Base-by-base conservation (phyloP, 1,140 invertebrate genomes). In the Helicorthomorpha holstii region DNA sequence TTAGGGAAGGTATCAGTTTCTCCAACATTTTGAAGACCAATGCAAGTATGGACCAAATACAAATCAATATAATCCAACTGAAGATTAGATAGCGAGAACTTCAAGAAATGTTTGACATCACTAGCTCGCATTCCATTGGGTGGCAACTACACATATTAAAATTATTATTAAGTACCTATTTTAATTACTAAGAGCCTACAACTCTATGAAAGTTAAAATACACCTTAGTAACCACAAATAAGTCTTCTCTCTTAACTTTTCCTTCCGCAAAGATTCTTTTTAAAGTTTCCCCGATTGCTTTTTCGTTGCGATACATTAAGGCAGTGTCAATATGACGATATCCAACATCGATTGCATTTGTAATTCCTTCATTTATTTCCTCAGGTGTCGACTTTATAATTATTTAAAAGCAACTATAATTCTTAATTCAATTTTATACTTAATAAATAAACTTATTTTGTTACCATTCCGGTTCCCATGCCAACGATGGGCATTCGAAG, bases 281-380 rank as follows among this genome's bases (percentile, higher is more conserved):
- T 10, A 53, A 16, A 23, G 48, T 47, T 50, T 53, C 51, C 1
- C 51, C 51, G 45, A 53, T 51, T 25, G 23, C 51, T 10, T 52
- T 48, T 21, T 53, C 46, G 63, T 89, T 91, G 54, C 78, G 74
- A 61, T 89, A 89, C 63, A 81, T 78, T 55, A 79, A 79, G 27
- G 84, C 84, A 16, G 82, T 84, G 62, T 89, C 85, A 51, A 89
- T 84, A 57, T 84, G 84, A 25, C 81, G 73, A 59, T 85, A 85
- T 12, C 82, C 78, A 57, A 55, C 64, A 22, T 76, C 64, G 21
- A 82, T 60, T 21, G 78, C 84, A 50, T 67, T 66, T 45, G 77
- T 74, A 0, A 88, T 69, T 25, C 77, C 80, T 21, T n/a, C n/a
- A n/a, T n/a, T n/a, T n/a, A n/a, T n/a, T n/a, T n/a, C n/a, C n/a